Percentiles rank a stretch among this genome's conserved stretches.
Conservation (phyloP, 1,140 invertebrate genomes). For the Drosophila mauritiana region DNA sequence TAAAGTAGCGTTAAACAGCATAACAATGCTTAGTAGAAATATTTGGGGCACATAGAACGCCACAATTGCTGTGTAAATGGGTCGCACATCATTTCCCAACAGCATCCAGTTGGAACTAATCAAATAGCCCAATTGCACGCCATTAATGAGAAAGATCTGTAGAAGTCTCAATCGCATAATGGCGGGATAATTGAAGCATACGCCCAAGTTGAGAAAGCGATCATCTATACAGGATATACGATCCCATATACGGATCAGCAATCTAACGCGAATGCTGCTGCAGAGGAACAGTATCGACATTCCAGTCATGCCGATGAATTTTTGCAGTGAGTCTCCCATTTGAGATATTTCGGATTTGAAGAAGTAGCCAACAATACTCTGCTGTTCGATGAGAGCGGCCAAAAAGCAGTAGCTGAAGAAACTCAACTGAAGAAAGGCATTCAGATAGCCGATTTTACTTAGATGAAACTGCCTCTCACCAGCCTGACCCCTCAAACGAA, state of each 20-base stretch:
- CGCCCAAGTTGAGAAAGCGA: slow-evolving; percentile 59
- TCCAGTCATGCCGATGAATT: slow-evolving; percentile 73
- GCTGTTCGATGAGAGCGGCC: slow-evolving; percentile 62
- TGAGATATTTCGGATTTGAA: slow-evolving; percentile 78
- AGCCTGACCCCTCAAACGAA: slow-evolving; percentile 42
- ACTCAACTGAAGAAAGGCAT: slow-evolving; percentile 66
- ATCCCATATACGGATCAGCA: slow-evolving; percentile 60
- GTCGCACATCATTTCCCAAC: slow-evolving; percentile 65
- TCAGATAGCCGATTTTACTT: slow-evolving; percentile 70
- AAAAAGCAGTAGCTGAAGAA: slow-evolving; percentile 80
- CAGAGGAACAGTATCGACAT: slow-evolving; percentile 72
- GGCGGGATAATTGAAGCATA: slow-evolving; percentile 64
- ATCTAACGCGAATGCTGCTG: slow-evolving; percentile 52
- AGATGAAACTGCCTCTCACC: slow-evolving; percentile 47
- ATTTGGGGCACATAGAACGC: slow-evolving; percentile 77
- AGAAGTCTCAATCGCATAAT: slow-evolving; percentile 65
- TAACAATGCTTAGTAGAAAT: slow-evolving; percentile 71
- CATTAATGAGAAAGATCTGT: slow-evolving; percentile 55
- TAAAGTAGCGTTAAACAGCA: slow-evolving; percentile 66
- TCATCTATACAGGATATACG: slow-evolving; percentile 60
- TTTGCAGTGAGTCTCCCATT: slow-evolving; percentile 75
- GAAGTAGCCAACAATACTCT: slow-evolving; percentile 80
- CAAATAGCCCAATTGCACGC: slow-evolving; percentile 62
- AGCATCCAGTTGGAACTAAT: slow-evolving; percentile 66
- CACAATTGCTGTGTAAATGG: slow-evolving; percentile 70